phyloP scores from a whole-genome alignment of 2,113 vertebrate genomes.

The Ellobius talpinus region DNA sequence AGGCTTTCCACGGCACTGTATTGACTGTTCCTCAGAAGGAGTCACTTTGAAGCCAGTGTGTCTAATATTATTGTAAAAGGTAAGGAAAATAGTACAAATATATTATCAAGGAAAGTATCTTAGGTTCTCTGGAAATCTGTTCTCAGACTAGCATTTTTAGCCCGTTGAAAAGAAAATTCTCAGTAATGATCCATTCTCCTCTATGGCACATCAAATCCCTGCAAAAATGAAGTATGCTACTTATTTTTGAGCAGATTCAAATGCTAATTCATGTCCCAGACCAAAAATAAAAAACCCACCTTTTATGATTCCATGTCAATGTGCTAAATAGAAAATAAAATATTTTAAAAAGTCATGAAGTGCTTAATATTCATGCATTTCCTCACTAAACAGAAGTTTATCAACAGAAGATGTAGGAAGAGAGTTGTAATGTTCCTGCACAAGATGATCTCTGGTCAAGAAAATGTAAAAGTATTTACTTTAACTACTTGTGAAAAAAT shows the following conservation, averaged over 20 bases:
- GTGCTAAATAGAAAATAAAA: neutral
- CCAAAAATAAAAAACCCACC: neutral
- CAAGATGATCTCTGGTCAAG: neutral
- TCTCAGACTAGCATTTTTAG: neutral
- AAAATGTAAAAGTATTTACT: neutral
- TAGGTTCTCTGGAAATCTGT: neutral
- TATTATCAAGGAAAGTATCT: slow-evolving; percentile 1
- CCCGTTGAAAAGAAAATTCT: neutral
- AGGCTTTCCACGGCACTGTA: slow-evolving; percentile 74
- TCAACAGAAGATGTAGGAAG: neutral
- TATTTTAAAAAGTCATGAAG: slow-evolving; percentile 45
- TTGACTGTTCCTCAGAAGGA: slow-evolving; percentile 81
- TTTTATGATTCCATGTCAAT: slow-evolving; percentile 19
- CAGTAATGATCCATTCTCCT: neutral
- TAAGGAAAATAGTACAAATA: slow-evolving; percentile 78
- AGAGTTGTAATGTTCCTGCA: slow-evolving; percentile 37
- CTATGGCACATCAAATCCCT: slow-evolving; percentile 19
- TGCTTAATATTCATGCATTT: neutral
- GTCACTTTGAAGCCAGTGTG: slow-evolving; percentile 80
- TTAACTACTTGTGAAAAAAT: neutral
- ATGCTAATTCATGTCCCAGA: neutral
- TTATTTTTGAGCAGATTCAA: neutral
- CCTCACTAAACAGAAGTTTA: slow-evolving; percentile 35
- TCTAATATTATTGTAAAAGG: slow-evolving; percentile 78
- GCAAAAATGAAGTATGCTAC: neutral